A percentile compares a stretch with the other conserved stretches of the same genome.
Evolutionary conservation across 1,140 invertebrate genomes (phyloP).

Genomic region (Drosophila lowei): DNA sequence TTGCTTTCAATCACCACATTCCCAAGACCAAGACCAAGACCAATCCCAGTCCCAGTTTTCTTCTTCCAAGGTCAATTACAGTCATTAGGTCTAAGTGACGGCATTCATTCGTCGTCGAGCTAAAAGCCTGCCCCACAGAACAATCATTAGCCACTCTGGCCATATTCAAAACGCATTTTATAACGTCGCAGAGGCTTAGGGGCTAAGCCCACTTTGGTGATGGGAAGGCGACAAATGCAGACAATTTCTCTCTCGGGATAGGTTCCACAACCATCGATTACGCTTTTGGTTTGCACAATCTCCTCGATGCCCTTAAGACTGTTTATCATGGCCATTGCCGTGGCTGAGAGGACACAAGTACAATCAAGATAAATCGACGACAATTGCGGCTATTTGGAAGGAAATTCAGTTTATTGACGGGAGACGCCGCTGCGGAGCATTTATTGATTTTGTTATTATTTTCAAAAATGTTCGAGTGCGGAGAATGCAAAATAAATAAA

Average conservation of each 20-base stretch:
- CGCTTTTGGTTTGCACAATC: constrained; percentile 53
- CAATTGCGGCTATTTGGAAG: constrained; percentile 62
- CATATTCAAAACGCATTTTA: constrained; percentile 55
- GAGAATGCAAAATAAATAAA: constrained; percentile 48
- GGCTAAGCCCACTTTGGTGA: constrained; percentile 39
- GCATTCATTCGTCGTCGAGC: constrained; percentile 23
- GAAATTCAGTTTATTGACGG: constrained; percentile 63
- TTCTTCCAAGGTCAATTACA: constrained; percentile 43
- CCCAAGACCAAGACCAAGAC: background rate
- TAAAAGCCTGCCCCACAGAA: constrained; percentile 33
- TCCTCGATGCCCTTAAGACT: constrained; percentile 39
- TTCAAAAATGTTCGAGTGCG: constrained; percentile 20
- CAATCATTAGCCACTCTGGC: constrained; percentile 46
- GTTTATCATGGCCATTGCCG: constrained; percentile 60
- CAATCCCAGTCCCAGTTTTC: background rate
- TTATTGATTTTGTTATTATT: constrained; percentile 80
- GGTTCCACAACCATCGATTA: constrained; percentile 40
- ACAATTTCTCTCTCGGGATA: constrained; percentile 14
- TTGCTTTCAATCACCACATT: constrained; percentile 46
- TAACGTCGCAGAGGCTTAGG: constrained; percentile 34
- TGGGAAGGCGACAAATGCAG: constrained; percentile 17
- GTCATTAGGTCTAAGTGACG: constrained; percentile 45
- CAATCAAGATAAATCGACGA: constrained; percentile 77
- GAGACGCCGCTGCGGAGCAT: constrained; percentile 60
- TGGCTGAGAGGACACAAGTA: constrained; percentile 41